Evolutionary conservation across 2,113 vertebrate species (phyloP).

Genomic region (Sylvietta virens): DNA sequence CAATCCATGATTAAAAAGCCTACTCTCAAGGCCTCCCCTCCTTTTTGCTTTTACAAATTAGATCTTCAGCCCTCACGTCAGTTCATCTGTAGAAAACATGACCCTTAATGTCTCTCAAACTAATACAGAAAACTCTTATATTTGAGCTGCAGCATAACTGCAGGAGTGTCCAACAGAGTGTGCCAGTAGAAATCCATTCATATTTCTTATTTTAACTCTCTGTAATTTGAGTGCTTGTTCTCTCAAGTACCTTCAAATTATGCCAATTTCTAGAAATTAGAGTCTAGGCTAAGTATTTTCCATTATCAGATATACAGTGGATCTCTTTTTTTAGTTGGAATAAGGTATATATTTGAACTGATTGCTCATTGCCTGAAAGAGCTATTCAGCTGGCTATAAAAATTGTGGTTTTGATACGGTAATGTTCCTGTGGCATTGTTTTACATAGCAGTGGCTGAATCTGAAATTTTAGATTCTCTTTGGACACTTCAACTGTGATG

Average conservation of each 20-base stretch:
- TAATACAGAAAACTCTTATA: background rate
- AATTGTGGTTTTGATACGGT: constrained; percentile 23
- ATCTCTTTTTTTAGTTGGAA: constrained; percentile 41
- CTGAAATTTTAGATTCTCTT: constrained; percentile 49
- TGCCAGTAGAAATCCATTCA: constrained; percentile 3
- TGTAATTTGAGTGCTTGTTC: constrained; percentile 47
- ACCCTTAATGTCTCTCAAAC: background rate
- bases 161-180: background rate
- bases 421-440: constrained; percentile 54
- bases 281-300: constrained; percentile 2
- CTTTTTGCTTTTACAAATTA: background rate
- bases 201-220: constrained; percentile 42
- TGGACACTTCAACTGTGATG: constrained; percentile 20
- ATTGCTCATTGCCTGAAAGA: constrained; percentile 10
- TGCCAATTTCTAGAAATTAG: constrained; percentile 40
- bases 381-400: constrained; percentile 23
- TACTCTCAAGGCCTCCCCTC: background rate
- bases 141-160: constrained; percentile 1
- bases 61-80: background rate
- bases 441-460: constrained; percentile 23
- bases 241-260: constrained; percentile 45
- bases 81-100: background rate
- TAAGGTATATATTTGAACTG: constrained; percentile 16
- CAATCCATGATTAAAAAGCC: background rate
- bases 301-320: background rate